These are phyloP conservation scores for Apotomis betuletana DNA, from an alignment of 2,888 invertebrate species.

Conservation along the genomic window DNA sequence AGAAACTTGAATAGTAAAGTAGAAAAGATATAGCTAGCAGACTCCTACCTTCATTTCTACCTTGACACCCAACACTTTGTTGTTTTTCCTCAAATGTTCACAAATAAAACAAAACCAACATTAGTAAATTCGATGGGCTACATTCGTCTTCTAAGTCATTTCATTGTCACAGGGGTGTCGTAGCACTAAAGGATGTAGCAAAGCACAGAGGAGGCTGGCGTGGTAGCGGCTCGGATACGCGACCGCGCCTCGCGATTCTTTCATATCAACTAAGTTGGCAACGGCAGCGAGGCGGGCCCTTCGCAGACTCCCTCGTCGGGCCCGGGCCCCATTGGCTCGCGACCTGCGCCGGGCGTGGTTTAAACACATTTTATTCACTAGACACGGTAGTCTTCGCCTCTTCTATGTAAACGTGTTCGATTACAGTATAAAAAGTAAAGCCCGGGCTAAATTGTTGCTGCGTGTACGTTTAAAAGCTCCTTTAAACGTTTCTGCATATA, in stretches of 20 bases:
- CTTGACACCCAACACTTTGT: conserved; percentile 73
- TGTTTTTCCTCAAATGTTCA: conserved; percentile 53
- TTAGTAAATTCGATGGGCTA: conserved; percentile 45
- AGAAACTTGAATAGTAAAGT: no score
- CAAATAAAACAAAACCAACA: conserved; percentile 61
- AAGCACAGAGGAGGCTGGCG: conserved; percentile 33
- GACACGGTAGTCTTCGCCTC: conserved; percentile 45
- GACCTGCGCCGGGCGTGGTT: conserved; percentile 49
- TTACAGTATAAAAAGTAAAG: conserved; percentile 51
- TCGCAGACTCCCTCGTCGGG: conserved; percentile 43
- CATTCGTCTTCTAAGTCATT: conserved; percentile 58
- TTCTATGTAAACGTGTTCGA: conserved; percentile 58
- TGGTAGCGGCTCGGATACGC: conserved; percentile 47
- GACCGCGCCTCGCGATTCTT: conserved; percentile 59
- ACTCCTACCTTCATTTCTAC: conserved; percentile 74
- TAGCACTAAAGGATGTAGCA: conserved; percentile 21
- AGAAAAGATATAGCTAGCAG: no score
- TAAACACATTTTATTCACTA: conserved; percentile 43
- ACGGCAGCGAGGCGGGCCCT: conserved; percentile 38
- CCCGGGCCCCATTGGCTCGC: conserved; percentile 55
- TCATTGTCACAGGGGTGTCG: conserved; percentile 39
- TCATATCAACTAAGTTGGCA: conserved; percentile 60
- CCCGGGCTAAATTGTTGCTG: conserved; percentile 58
- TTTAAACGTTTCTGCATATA: conserved; percentile 39
- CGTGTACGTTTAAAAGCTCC: conserved; percentile 50